Percentiles rank a stretch among this genome's conserved stretches.
These are phyloP conservation scores for Muscicapa adusta DNA, from an alignment of 2,113 vertebrate species.

Conservation along the genomic window DNA sequence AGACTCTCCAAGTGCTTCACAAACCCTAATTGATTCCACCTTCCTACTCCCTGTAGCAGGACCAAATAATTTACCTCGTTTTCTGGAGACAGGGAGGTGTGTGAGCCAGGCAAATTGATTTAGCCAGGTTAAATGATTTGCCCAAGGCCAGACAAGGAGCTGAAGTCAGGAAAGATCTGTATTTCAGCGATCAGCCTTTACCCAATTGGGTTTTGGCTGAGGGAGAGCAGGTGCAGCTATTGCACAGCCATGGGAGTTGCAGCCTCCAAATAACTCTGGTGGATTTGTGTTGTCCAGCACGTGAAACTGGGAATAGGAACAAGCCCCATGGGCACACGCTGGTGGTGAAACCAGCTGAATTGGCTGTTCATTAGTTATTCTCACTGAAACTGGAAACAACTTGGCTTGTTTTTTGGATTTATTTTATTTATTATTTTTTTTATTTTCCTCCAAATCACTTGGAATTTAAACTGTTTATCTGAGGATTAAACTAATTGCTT, in stretches of 20 bases:
- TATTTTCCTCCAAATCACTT: not conserved
- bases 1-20: not conserved
- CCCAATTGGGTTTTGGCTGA: not conserved
- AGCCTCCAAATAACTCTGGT: not conserved
- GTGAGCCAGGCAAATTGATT: not conserved
- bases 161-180: not conserved
- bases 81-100: not conserved
- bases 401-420: not conserved
- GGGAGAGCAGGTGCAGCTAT: rapidly evolving
- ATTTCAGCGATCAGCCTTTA: not conserved
- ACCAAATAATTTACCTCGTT: not conserved
- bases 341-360: not conserved
- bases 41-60: not conserved
- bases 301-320: not conserved
- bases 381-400: not conserved
- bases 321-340: rapidly evolving
- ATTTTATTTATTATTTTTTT: not conserved
- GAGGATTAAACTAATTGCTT: slow-evolving; percentile 66
- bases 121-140: not conserved
- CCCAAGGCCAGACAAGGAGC: not conserved
- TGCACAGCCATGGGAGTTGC: not conserved
- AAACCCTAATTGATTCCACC: not conserved
- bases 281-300: not conserved
- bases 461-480: slow-evolving; percentile 62
- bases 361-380: not conserved